Base-by-base conservation (phyloP, 2,888 invertebrate species). In the Fragum fragum region DNA sequence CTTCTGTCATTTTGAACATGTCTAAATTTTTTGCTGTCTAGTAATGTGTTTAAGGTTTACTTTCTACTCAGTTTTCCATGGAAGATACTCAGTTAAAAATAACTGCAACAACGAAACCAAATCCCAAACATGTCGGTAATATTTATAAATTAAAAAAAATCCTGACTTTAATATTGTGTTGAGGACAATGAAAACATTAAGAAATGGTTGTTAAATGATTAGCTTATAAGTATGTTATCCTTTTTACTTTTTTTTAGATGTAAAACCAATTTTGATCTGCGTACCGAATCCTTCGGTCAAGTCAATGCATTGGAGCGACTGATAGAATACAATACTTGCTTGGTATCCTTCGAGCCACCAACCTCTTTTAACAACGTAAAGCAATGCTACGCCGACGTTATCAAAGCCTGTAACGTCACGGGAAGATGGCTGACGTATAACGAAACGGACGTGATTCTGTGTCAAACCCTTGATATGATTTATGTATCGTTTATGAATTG, bases 311-410 rank as follows among this genome's bases (percentile, higher is more conserved):
- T 57, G 3, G 57, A 57, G 1, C 7, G 18, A 26, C 3, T 57
- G 23, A 28, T 57, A 57, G 26, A 57, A 57, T 23, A 57, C 14
- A 23, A 57, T 18, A 57, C 7, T 1, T 57, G 57, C 28, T 9
- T 14, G 3, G 57, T 57, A 28, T 57, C 57, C 26, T 57, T 57
- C 7, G 26, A 21, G 18, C 57, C 57, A 3, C 57, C 57, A 9
- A 28, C 14, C 7, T 57, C 57, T 14, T 23, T 28, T 16, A 57
- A 28, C 1, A 23, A 26, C 28, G 21, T 28, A 14, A 23, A 9
- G 26, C 57, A 23, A 32, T 61, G 61, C n/a, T 61, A 16, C 32
- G 29, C 11, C 32, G 61, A 61, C 61, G 61, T 61, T 32, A 61
- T 61, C 16, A 3, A 0, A 5, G 32, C 28, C 2, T 61, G 61